Evolutionary conservation across 2,888 invertebrate genomes (phyloP).

Genomic region (Apoda limacodes): DNA sequence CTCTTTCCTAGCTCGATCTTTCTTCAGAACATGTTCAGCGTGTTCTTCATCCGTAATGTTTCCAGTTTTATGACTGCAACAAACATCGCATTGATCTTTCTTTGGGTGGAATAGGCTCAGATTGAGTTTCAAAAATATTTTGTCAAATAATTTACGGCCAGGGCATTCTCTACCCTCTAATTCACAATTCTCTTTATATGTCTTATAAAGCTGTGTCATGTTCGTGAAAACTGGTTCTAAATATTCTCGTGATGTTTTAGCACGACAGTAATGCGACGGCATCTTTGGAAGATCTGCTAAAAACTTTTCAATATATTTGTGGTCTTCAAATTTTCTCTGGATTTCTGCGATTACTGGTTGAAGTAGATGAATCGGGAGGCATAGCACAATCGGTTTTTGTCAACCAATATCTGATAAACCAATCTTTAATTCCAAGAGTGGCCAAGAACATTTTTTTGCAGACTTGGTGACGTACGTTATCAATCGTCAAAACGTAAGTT

Average conservation of each 20-base stretch:
- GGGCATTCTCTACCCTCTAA: no score
- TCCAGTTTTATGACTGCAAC: conserved; percentile 18
- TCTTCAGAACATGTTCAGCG: conserved; percentile 10
- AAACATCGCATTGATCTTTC: conserved; percentile 16
- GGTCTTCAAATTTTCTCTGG: conserved; percentile 19
- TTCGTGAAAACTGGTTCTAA: conserved; percentile 18
- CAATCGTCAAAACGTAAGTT: conserved; percentile 20
- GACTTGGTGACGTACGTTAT: conserved; percentile 20
- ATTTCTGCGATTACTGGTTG: conserved; percentile 10
- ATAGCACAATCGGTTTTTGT: conserved; percentile 19
- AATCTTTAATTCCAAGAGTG: conserved; percentile 17
- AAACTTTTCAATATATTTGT: conserved; percentile 18
- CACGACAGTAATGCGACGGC: conserved; percentile 22
- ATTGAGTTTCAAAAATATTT: conserved; percentile 22
- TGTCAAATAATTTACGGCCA: conserved; percentile 20
- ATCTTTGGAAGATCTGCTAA: conserved; percentile 21
- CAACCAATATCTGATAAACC: conserved; percentile 20
- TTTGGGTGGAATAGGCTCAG: conserved; percentile 20
- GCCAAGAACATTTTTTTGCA: conserved; percentile 20
- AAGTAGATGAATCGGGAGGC: conserved; percentile 15
- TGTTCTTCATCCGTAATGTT: conserved; percentile 21
- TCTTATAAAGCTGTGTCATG: conserved; percentile 8
- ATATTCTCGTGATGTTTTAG: no score
- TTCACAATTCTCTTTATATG: conserved; percentile 5
- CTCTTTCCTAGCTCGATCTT: conserved; percentile 20